These are phyloP conservation scores for Vicugna pacos DNA, from an alignment of 2,113 vertebrate genomes.

Conservation along the genomic window DNA sequence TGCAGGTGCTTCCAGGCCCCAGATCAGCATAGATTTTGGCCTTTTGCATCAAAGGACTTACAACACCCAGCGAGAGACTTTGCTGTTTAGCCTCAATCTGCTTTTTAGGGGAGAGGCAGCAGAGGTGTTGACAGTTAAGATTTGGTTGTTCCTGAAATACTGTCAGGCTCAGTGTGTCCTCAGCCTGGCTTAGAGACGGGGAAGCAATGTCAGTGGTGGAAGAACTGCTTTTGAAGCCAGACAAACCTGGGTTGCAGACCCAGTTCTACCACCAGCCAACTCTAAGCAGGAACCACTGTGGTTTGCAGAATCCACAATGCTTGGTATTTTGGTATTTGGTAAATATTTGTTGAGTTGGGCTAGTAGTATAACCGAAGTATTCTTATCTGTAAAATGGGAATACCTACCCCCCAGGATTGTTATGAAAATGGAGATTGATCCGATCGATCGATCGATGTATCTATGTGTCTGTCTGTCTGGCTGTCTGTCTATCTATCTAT, in stretches of 20 bases:
- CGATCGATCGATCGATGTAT: too few species aligned
- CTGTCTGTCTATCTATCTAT: too few species aligned
- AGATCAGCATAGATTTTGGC: slow-evolving; percentile 32
- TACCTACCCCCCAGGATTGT: neutral
- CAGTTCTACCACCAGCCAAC: neutral
- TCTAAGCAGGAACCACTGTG: neutral
- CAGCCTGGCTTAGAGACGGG: neutral
- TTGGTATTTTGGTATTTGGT: slow-evolving; percentile 41
- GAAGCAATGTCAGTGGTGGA: neutral
- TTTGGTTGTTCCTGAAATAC: slow-evolving; percentile 46
- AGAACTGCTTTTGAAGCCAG: slow-evolving; percentile 39
- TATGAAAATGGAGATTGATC: slow-evolving; percentile 4
- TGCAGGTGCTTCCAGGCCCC: neutral
- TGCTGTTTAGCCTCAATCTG: neutral
- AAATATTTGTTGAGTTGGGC: slow-evolving; percentile 13
- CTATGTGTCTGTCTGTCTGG: too few species aligned
- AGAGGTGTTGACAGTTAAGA: neutral
- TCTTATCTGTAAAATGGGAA: slow-evolving; percentile 22
- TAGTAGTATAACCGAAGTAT: neutral
- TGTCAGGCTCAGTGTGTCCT: neutral
- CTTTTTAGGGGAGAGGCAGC: neutral
- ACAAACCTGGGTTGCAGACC: neutral
- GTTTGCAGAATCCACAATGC: neutral
- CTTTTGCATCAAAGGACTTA: slow-evolving; percentile 38
- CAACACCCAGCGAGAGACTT: slow-evolving; percentile 23